Evolutionary conservation across 2,797 vertebrate genomes (phyloP).

Genomic region (Gila robusta): DNA sequence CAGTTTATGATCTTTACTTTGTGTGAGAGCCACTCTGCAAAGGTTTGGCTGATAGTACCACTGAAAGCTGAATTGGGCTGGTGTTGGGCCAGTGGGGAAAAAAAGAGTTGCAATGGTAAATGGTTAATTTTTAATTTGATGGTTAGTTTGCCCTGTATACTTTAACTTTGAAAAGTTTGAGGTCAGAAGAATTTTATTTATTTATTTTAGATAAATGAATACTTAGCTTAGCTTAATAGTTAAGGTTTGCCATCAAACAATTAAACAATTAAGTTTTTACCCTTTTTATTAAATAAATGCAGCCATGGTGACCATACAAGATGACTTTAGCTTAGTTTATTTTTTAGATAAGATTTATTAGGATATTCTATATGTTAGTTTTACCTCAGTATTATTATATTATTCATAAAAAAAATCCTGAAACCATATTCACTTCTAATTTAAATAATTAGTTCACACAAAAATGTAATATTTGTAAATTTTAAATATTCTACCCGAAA

Average conservation of each 20-base stretch:
- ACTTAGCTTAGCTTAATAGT: neutral
- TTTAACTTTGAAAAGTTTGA: neutral
- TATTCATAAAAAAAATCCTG: neutral
- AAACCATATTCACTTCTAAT: neutral
- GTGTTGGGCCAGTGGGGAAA: neutral
- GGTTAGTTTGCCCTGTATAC: too few species aligned
- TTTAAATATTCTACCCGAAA: too few species aligned
- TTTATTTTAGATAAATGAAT: too few species aligned
- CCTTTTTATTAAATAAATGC: neutral
- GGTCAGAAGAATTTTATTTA: too few species aligned
- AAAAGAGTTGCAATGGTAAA: neutral
- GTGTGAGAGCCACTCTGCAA: conserved; percentile 18
- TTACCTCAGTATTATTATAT: neutral
- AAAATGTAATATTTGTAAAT: neutral
- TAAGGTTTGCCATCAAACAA: neutral
- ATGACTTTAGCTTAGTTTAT: neutral
- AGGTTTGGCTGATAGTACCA: conserved; percentile 31
- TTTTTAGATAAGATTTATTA: neutral
- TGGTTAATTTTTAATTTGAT: neutral
- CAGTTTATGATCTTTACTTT: conserved; percentile 14
- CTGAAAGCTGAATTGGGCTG: neutral
- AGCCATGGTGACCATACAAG: neutral
- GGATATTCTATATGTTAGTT: neutral
- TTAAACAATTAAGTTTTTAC: neutral
- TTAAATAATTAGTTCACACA: neutral